Conservation (phyloP, 2,113 vertebrate genomes). For the Apaloderma vittatum region DNA sequence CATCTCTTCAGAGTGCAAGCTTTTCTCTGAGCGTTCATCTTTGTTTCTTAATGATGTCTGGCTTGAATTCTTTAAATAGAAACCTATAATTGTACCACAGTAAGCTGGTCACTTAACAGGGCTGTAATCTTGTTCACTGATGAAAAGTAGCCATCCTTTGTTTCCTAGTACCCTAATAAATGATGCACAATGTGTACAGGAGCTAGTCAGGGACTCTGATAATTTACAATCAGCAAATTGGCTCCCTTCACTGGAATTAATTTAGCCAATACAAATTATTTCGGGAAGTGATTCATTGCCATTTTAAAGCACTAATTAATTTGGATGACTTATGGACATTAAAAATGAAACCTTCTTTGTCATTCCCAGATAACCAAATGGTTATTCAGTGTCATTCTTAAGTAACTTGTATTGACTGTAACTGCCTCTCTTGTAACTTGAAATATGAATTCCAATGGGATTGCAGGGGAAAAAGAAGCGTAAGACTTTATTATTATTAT, state of each 20-base stretch:
- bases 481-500: background rate
- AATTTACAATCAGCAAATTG: constrained; percentile 66
- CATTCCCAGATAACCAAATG: constrained; percentile 40
- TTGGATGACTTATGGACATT: constrained; percentile 51
- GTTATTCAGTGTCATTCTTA: constrained; percentile 36
- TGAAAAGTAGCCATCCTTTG: constrained; percentile 53
- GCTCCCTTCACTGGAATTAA: constrained; percentile 60
- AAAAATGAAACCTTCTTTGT: constrained; percentile 62
- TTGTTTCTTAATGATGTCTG: constrained; percentile 25
- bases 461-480: background rate
- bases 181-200: background rate
- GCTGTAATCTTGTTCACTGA: constrained; percentile 29
- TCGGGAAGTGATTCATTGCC: constrained; percentile 63
- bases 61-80: constrained; percentile 39
- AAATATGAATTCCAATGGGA: background rate
- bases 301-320: constrained; percentile 58
- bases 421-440: background rate
- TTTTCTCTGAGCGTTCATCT: background rate
- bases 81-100: background rate
- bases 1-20: background rate
- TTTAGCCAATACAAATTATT: constrained; percentile 68
- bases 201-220: constrained; percentile 23
- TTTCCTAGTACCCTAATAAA: constrained; percentile 55
- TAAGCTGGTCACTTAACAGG: constrained; percentile 18
- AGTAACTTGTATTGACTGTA: constrained; percentile 4